Evolutionary conservation across 1,140 invertebrate species (phyloP).

Genomic region (Pseudoatta argentina): DNA sequence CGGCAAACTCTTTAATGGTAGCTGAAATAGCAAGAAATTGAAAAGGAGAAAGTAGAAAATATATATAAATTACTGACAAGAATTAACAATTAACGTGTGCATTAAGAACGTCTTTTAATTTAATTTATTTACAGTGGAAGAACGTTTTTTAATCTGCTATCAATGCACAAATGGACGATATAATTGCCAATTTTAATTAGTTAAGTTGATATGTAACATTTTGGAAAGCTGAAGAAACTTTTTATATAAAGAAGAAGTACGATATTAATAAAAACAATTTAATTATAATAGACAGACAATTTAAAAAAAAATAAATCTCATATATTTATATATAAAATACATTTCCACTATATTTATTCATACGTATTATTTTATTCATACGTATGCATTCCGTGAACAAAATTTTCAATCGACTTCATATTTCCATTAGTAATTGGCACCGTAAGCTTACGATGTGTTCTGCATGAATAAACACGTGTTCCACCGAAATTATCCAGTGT

Average conservation of each 20-base stretch:
- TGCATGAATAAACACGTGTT: constrained; percentile 12
- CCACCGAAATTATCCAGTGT: neutral
- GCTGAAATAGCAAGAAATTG: neutral
- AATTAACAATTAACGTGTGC: neutral
- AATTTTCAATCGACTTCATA: constrained; percentile 13
- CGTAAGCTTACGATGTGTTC: neutral
- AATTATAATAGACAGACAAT: neutral
- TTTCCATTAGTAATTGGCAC: neutral
- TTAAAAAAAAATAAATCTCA: neutral
- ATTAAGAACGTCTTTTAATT: neutral
- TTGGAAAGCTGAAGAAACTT: neutral
- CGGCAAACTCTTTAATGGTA: neutral
- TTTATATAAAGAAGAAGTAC: neutral
- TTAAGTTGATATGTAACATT: neutral
- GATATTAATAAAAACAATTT: neutral
- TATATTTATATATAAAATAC: neutral
- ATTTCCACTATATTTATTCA: neutral
- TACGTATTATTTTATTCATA: neutral
- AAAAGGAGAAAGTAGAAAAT: neutral
- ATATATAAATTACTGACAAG: no score
- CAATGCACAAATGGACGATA: neutral
- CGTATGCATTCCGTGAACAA: neutral
- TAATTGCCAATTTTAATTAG: constrained; percentile 4
- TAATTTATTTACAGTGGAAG: no score
- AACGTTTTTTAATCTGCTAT: neutral